Evolutionary conservation across 1,140 invertebrate genomes (phyloP), one percentile per base, ranked within the genome.

Genomic region (Augochlora pura): DNA sequence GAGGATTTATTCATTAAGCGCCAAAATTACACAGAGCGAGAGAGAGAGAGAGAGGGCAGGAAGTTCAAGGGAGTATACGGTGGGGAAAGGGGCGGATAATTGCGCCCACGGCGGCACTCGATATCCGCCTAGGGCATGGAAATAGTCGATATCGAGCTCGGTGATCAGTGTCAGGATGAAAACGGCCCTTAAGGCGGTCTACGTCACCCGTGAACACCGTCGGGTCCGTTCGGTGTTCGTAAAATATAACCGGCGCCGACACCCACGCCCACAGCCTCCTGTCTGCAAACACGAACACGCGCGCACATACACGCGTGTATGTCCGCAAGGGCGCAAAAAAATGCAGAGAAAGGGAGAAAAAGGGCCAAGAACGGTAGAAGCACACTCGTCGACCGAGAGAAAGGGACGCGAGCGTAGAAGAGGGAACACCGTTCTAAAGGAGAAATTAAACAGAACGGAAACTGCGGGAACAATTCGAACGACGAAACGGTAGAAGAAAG

Each of bases 71-170:
- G 32, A 16, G 18, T 18, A n/a, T n/a, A n/a, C n/a, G n/a, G 32
- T 39, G 12, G 46, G 3, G 16, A 25, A 21, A 25, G 46, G 25
- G 18, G 12, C 27, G 25, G 16, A 32, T 62, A 62, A 70, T 68
- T 67, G 49, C 64, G 52, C 64, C 66, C 39, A n/a, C 25, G 66
- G 75, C 42, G 75, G 38, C 32, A 49, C 75, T 52, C 57, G 73
- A 67, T 54, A 27, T 38, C 62, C 12, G 42, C 3, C 25, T 9
- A 39, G 60, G 25, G 25, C 74, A 23, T 27, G 54, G 16, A 77
- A 68, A 69, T 69, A 52, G 65, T 62, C 66, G 75, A 77, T 70
- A 70, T 62, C 62, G 75, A 77, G 70, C 75, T 62, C 38, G 75
- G 57, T 57, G 66, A 77, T 77, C 57, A 62, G 66, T 77, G 57